These are phyloP conservation scores for Ceryle rudis DNA, from an alignment of 2,797 vertebrate genomes.

Conservation along the genomic window DNA sequence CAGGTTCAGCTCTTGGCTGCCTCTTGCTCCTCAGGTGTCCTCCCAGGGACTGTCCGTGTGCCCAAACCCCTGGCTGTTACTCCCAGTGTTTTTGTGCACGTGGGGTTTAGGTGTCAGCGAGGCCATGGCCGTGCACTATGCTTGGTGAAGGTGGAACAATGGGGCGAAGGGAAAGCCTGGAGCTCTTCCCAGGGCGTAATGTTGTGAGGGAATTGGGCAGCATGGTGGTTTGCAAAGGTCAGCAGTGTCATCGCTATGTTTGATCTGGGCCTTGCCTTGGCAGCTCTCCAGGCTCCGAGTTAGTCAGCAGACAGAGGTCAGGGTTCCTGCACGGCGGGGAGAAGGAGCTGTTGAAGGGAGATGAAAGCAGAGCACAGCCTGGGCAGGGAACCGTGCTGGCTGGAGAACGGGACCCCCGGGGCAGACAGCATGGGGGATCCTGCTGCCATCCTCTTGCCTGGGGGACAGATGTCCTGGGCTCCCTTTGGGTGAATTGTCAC, in stretches of 20 bases:
- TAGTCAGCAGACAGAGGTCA: neutral
- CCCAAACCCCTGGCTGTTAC: neutral
- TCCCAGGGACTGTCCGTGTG: neutral
- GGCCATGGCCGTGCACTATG: rapidly evolving
- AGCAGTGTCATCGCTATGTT: rapidly evolving
- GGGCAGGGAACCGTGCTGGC: rapidly evolving
- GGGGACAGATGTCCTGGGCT: no score
- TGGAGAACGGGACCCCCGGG: rapidly evolving
- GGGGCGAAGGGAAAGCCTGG: no score
- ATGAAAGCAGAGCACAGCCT: rapidly evolving
- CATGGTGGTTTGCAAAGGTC: neutral
- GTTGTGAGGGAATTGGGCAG: rapidly evolving
- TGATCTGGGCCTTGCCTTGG: neutral
- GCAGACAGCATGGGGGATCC: rapidly evolving
- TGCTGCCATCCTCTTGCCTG: no score
- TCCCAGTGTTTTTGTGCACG: rapidly evolving
- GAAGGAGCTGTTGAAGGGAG: rapidly evolving
- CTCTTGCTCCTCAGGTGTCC: neutral
- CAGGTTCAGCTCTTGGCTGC: neutral
- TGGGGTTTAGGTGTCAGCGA: rapidly evolving
- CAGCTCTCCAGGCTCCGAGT: neutral
- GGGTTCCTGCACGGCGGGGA: rapidly evolving
- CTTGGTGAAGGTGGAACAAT: rapidly evolving
- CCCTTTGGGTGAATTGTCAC: no score
- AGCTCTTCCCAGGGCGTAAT: rapidly evolving